Evolutionary conservation across 2,888 invertebrate genomes (phyloP).

Genomic region (Drosophila cognata): DNA sequence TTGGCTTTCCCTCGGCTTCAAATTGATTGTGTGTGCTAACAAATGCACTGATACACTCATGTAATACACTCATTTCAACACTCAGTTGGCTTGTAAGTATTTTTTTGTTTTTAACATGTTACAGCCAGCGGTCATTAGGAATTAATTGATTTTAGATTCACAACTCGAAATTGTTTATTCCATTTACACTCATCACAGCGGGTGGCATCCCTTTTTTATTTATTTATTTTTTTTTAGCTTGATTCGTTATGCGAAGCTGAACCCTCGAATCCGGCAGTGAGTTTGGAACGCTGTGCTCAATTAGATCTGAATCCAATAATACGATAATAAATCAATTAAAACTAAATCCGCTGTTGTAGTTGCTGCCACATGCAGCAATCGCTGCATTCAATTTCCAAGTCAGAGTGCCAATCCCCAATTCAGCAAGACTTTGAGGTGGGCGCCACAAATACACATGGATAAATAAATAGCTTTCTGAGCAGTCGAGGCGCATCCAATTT

Average conservation of each 20-base stretch:
- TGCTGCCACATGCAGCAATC: constrained; percentile 45
- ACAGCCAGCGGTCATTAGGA: constrained; percentile 31
- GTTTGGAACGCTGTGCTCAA: constrained; percentile 31
- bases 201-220: constrained; percentile 25
- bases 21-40: background rate
- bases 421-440: constrained; percentile 50
- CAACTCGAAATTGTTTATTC: constrained; percentile 28
- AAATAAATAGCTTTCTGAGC: constrained; percentile 35
- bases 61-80: constrained; percentile 3
- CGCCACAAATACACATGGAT: constrained; percentile 32
- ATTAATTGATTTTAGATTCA: constrained; percentile 45
- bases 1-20: constrained; percentile 14
- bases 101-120: constrained; percentile 3
- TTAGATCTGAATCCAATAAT: constrained; percentile 66
- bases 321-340: constrained; percentile 72
- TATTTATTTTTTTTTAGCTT: background rate
- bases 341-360: constrained; percentile 42
- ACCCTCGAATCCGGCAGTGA: constrained; percentile 31
- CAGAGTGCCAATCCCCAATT: constrained; percentile 56
- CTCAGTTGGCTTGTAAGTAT: constrained; percentile 6
- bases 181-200: constrained; percentile 43
- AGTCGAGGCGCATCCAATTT: constrained; percentile 70
- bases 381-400: constrained; percentile 55
- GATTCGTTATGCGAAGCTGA: constrained; percentile 31
- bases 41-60: constrained; percentile 8